Percentiles rank a stretch among this genome's conserved stretches.
Conservation (phyloP, 2,888 invertebrate genomes). For the Drosophila siamana region DNA sequence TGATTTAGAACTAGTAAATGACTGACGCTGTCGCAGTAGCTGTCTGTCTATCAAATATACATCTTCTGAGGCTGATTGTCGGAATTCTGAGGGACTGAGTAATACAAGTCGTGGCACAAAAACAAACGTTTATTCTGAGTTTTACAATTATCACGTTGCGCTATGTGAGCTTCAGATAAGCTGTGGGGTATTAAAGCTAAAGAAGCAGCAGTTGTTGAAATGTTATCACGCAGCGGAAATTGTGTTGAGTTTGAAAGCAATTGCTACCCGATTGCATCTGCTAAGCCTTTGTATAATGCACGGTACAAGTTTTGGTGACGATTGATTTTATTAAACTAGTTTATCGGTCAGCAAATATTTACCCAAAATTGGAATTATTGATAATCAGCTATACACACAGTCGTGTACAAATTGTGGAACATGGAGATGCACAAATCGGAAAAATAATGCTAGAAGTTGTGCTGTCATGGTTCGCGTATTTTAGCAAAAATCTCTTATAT, state of each 20-base stretch:
- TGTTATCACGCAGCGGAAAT: constrained; percentile 42
- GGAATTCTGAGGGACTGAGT: constrained; percentile 34
- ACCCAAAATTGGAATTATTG: constrained; percentile 23
- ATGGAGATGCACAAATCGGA: not conserved
- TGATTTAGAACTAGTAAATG: constrained; percentile 46
- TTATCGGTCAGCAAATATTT: constrained; percentile 13
- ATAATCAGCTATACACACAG: constrained; percentile 34
- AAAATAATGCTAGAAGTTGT: not conserved
- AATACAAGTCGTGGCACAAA: constrained; percentile 5
- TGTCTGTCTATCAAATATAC: constrained; percentile 20
- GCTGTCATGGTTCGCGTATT: not conserved
- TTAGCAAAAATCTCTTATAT: constrained; percentile 1
- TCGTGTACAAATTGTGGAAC: too few species aligned
- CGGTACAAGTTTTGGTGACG: not conserved
- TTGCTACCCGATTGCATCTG: not conserved
- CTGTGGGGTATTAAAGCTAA: constrained; percentile 11
- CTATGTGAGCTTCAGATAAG: constrained; percentile 40
- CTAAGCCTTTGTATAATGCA: constrained; percentile 12
- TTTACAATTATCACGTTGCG: constrained; percentile 51
- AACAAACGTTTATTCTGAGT: constrained; percentile 20
- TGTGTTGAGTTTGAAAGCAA: not conserved
- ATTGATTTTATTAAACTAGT: constrained; percentile 8
- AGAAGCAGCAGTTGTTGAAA: constrained; percentile 24
- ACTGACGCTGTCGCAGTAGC: constrained; percentile 8
- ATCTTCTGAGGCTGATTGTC: constrained; percentile 7